Base-by-base conservation (phyloP, 92 coral and sea anemone genomes). In the Chrysogorgia sp. region DNA sequence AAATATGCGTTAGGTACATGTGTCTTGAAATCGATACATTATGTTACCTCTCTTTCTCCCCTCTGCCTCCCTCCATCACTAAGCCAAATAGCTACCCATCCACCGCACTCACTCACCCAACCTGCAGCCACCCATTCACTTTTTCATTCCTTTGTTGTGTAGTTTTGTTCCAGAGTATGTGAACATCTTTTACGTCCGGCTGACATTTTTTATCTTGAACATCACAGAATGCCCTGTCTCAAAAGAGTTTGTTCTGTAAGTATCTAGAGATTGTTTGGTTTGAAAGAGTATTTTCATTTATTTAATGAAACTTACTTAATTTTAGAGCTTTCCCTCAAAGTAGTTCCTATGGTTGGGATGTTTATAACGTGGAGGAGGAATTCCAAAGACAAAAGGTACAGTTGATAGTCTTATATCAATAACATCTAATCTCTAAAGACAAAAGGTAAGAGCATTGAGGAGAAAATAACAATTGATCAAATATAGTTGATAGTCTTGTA, bases 151-250 rank as follows among this genome's bases (percentile, higher is more conserved):
- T 74, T 34, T 48, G 21, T 17, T 20, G 71, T 82, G 49, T 84
- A 94, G 99, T 49, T 92, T 92, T 55, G 60, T 89, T 66, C 85
- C 89, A 34, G 89, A 58, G 64, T 96, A 96, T 62, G 92, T 96
- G 50, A 79, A 79, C 77, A 90, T 88, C 34, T 66, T 96, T 34
- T 88, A 79, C 57, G 96, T 81, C 50, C 91, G 99, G 48, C 83
- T 96, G 40, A 90, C 90, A 26, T 96, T 64, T 33, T 77, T 87
- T 13, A 87, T 86, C 0, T 31, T 90, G 40, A 96, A 89, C 62
- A 84, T 97, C 24, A 89, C 92, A 24, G 99, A 92, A 48, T 81
- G 74, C 34, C 91, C 99, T 56, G 96, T 93, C 15, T 89, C 92
- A 1, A 75, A 75, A 76, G 67, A 79, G 25, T 96, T 92, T 82